A percentile compares a stretch with the other conserved stretches of the same genome.
These are phyloP conservation scores for Eulemur rubriventer DNA, from an alignment of 2,797 vertebrate genomes.

Conservation along the genomic window DNA sequence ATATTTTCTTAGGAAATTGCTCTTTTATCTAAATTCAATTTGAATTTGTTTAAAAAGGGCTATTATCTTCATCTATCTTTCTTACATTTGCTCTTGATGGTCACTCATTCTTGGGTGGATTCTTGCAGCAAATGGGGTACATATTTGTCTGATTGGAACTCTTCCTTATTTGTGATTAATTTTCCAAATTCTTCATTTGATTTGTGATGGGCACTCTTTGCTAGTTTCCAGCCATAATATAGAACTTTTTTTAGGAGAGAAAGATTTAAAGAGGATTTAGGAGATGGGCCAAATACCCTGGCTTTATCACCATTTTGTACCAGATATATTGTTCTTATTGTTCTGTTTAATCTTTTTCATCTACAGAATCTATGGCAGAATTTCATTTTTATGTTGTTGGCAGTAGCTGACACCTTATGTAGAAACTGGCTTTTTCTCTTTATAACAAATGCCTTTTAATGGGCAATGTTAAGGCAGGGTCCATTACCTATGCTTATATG, in stretches of 20 bases:
- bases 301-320: not conserved
- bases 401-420: too few species aligned
- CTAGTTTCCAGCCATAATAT: not conserved
- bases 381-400: not conserved
- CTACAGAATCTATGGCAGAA: not conserved
- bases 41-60: not conserved
- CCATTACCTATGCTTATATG: not conserved
- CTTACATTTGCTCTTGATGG: not conserved
- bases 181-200: not conserved
- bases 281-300: not conserved
- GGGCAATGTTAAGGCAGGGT: too few species aligned
- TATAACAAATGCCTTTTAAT: not conserved
- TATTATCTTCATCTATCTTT: not conserved
- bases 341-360: not conserved
- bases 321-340: not conserved
- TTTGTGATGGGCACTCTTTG: not conserved
- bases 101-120: not conserved
- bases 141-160: not conserved
- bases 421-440: not conserved
- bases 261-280: not conserved
- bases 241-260: not conserved
- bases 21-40: not conserved
- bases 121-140: not conserved
- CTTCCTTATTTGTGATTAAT: not conserved
- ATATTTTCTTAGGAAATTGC: too few species aligned